Evolutionary conservation across 2,797 vertebrate species (phyloP), one percentile per base, ranked within the genome.

Genomic region (Lagocephalus sceleratus): DNA sequence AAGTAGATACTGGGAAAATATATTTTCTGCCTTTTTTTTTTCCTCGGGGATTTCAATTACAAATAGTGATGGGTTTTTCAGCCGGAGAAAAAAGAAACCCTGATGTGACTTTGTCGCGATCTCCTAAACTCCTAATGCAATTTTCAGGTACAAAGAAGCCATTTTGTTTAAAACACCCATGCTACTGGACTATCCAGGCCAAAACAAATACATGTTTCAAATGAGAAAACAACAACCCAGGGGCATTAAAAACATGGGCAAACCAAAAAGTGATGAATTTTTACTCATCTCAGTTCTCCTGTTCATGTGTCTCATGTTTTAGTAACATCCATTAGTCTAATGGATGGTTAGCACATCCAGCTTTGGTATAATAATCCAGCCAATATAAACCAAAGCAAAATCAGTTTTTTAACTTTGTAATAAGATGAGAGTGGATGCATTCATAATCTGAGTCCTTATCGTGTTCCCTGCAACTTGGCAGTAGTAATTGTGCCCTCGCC

Each of bases 401-500:
- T 29, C 26, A 7, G 1, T 10, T 25, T 29, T 29, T 29, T n/a
- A n/a, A n/a, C 26, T 9, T 29, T 29, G 26, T 29, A 2, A 10
- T 29, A 29, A 2, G 6, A 29, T 29, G 4, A 25, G 32, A 35
- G 5, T 4, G 10, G 32, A 35, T 35, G 49, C 54, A 69, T 51
- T 60, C 45, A 41, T 45, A 57, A 39, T 65, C 51, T 51, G 3
- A 20, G 50, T 59, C 60, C 76, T 87, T 78, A 84, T 87, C 84
- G 71, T 75, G 79, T 58, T 4, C 68, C 81, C 84, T 86, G 63
- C 73, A 88, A 80, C 73, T 68, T 59, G 40, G n/a, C 40, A 52
- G 78, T 68, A 54, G 73, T 83, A 86, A 86, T 79, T 75, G 72
- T 86, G 81, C 84, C 78, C 68, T 81, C 48, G 60, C 78, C 64